Conservation (phyloP, 2,797 vertebrate species). For the Anas capensis region DNA sequence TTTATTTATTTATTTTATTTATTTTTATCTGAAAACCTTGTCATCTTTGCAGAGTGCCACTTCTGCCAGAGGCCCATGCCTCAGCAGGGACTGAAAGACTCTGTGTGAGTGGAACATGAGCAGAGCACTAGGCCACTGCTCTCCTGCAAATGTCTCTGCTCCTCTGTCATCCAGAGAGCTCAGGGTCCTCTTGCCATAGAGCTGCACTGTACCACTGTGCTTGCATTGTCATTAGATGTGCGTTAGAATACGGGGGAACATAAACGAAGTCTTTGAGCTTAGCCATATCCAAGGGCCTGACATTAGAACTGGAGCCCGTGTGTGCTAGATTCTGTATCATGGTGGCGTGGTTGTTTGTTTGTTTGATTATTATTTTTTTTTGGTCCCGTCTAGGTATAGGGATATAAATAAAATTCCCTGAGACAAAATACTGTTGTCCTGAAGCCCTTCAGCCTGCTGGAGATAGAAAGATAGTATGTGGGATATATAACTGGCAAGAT, state of each 20-base stretch:
- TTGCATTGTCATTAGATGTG: not conserved
- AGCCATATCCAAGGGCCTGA: not conserved
- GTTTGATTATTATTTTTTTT: too few species aligned
- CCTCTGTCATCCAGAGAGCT: not conserved
- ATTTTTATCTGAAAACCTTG: not conserved
- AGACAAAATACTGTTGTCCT: not conserved
- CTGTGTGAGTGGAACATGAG: not conserved
- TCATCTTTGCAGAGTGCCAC: not conserved
- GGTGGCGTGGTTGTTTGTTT: too few species aligned
- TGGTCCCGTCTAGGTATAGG: not conserved
- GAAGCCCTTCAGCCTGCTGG: not conserved
- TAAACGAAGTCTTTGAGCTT: not conserved
- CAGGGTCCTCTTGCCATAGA: not conserved
- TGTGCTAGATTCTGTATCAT: not conserved
- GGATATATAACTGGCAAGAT: not conserved
- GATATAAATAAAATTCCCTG: not conserved
- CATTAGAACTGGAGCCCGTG: too few species aligned
- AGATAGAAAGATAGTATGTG: accelerated
- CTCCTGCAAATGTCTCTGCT: not conserved
- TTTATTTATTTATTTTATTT: not conserved
- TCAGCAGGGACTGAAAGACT: not conserved
- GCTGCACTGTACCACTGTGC: not conserved
- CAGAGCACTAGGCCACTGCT: not conserved
- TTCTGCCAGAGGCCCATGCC: not conserved
- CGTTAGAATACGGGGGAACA: not conserved